Percentiles rank a stretch among this genome's conserved stretches.
Conservation (phyloP, 2,113 vertebrate genomes). For the Etia nguti region DNA sequence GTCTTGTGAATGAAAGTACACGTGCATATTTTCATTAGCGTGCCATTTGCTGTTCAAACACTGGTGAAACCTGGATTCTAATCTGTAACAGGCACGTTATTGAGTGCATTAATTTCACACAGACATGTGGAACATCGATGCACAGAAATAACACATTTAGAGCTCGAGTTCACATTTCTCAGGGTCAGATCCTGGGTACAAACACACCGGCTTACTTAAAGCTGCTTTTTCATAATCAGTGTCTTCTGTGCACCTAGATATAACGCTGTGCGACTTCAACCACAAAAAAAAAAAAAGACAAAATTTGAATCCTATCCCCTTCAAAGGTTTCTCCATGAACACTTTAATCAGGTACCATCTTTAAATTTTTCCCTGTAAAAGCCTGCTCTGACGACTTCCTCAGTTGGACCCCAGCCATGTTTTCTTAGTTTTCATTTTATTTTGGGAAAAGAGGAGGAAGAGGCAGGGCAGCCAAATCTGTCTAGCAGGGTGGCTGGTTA, state of each 20-base stretch:
- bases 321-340: neutral
- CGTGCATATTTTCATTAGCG: conserved; percentile 29
- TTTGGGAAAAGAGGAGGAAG: neutral
- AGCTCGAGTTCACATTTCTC: neutral
- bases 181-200: neutral
- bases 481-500: neutral
- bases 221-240: neutral
- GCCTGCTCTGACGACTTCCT: neutral
- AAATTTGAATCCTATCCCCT: neutral
- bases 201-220: neutral
- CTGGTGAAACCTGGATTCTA: neutral
- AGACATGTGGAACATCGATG: neutral
- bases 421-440: neutral
- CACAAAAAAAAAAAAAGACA: neutral
- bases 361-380: neutral
- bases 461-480: neutral
- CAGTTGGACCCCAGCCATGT: fast-evolving
- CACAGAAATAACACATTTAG: neutral
- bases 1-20: conserved; percentile 23
- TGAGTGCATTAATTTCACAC: neutral
- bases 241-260: neutral
- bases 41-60: conserved; percentile 16
- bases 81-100: conserved; percentile 1
- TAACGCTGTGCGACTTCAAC: fast-evolving
- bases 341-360: neutral